Base-by-base conservation (phyloP, 1,140 invertebrate genomes). In the Listronotus bonariensis region DNA sequence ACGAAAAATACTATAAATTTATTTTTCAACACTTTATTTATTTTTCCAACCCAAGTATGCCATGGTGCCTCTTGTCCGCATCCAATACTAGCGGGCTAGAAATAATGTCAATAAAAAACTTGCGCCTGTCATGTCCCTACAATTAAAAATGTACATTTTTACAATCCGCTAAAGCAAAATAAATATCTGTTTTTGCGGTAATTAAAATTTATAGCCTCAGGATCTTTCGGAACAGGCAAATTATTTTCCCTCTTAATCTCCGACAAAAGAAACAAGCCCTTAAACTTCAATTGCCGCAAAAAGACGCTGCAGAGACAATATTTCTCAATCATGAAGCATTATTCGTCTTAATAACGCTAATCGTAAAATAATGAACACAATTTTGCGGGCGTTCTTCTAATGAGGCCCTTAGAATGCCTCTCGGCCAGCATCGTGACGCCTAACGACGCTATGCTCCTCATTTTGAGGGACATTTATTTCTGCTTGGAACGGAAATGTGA, bases 291-390 rank as follows among this genome's bases (percentile, higher is more conserved):
- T 53, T 42, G 52, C 61, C 52, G 42, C 61, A 55, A 55, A 63
- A 64, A 64, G 52, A 63, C 38, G 14, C 11, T 31, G 26, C 36
- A n/a, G n/a, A 42, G 51, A 67, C 65, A 61, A 67, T 67, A 67
- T 55, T 67, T 67, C 65, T 51, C 56, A 66, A 66, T 66, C 57
- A 60, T 49, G 15, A 61, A 61, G 57, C 57, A 61, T 61, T 61
- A 67, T 61, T 67, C 65, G 49, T 67, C 65, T 62, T 67, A 67
- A 67, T 67, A 67, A 67, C 45, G 65, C 57, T 67, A 67, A 67
- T 67, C 65, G 65, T 67, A 55, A 67, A 67, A 67, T 67, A 67
- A 67, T 67, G 65, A 67, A 62, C 58, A 61, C 57, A 62, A 67
- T 60, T 66, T 56, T 66, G 64, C 55, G 64, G 64, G 46, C 60